Conservation (phyloP, 1,140 invertebrate species). For the Saccostrea echinata region DNA sequence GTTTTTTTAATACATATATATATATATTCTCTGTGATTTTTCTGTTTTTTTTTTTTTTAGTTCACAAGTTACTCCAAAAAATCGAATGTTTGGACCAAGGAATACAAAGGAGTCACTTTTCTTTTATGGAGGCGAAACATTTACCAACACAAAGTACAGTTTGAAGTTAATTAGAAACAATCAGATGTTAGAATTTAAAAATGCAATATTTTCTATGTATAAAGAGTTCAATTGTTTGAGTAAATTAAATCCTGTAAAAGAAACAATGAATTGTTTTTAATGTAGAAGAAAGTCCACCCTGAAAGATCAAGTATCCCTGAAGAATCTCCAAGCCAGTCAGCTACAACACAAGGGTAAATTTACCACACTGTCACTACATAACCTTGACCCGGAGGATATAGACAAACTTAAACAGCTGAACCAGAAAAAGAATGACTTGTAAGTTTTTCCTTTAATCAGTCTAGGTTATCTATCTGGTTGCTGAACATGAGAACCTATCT, state of each 20-base stretch:
- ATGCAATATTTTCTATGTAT: too few relatives aligned
- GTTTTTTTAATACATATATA: too few relatives aligned
- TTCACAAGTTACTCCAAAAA: constrained; percentile 69
- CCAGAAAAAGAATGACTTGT: constrained; percentile 68
- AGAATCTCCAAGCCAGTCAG: constrained; percentile 66
- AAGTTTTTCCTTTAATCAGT: constrained; percentile 39
- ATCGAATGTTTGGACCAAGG: constrained; percentile 70
- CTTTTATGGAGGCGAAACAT: constrained; percentile 78
- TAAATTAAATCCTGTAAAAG: background rate
- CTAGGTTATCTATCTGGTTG: background rate
- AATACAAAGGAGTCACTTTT: constrained; percentile 64
- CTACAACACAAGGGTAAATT: constrained; percentile 58
- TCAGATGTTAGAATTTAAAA: too few relatives aligned
- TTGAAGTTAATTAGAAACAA: background rate
- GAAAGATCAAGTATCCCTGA: constrained; percentile 66
- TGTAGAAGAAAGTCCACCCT: constrained; percentile 55
- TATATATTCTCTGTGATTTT: too few relatives aligned
- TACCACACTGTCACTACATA: constrained; percentile 72
- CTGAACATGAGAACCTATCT: background rate
- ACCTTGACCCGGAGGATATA: constrained; percentile 65
- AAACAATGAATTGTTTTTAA: background rate
- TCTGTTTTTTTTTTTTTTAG: constrained; percentile 21
- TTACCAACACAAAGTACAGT: constrained; percentile 58
- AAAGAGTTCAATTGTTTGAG: background rate
- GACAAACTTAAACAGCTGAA: constrained; percentile 58